Evolutionary conservation across 1,140 invertebrate genomes (phyloP), one percentile per base, ranked within the genome.

Genomic region (Drosophila pallidifrons): DNA sequence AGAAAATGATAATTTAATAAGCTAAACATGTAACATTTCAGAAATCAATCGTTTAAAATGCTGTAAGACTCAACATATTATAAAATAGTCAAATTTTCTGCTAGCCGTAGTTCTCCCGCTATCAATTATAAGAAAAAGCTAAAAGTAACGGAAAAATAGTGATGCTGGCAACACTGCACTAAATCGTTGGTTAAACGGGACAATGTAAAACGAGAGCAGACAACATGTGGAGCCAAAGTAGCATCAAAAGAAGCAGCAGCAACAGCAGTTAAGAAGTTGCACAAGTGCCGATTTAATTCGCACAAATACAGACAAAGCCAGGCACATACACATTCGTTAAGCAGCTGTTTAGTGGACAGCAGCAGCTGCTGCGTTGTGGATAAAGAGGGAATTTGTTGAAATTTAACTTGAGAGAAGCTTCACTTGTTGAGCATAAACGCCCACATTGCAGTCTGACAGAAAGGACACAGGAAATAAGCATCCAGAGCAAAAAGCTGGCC

Each of bases 241-340:
- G 35, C 35, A 38, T 6, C 51, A 28, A 54, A 55, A 49, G 64
- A 32, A 55, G 52, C 58, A 69, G 51, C 25, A 67, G 43, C 43
- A 43, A 25, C 32, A 64, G 60, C 51, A 68, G 64, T 32, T 51
- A 46, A 78, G 74, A 87, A 86, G 79, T 82, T 87, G 82, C 82
- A 82, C 79, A 87, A 87, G 72, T 87, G 82, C 83, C 61, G 68
- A 65, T 74, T 77, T 77, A 82, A 77, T 57, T 59, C 59, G 32
- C 45, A 79, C 64, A 69, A 20, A 61, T 41, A 72, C 49, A 64
- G 11, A 32, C 16, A 52, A 45, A 64, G 7, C 49, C 32, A 75
- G 6, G 41, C 28, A 52, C 28, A 58, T 30, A 57, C 13, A 5
- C n/a, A 32, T 49, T 16, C 35, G 61, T 78, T 85, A 81, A 85